Evolutionary conservation across 2,888 invertebrate species (phyloP).

Genomic region (Caenorhabditis afra): DNA sequence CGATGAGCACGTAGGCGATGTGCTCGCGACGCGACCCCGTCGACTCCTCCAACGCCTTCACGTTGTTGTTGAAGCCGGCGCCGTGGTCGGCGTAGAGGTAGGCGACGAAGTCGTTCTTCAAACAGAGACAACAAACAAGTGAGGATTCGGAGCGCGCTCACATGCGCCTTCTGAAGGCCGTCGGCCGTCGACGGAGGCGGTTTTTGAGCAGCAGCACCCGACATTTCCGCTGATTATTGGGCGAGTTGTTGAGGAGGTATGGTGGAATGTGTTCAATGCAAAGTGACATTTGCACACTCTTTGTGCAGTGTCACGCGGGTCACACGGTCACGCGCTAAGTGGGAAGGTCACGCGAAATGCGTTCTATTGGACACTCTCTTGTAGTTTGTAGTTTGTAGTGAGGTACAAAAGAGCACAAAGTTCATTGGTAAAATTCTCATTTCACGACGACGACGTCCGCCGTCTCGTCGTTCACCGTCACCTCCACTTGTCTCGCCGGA

Average conservation of each 20-base stretch:
- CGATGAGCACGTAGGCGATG: conserved; percentile 59
- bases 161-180: neutral
- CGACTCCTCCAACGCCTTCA: conserved; percentile 55
- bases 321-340: too few relatives aligned
- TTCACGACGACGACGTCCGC: too few relatives aligned
- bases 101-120: conserved; percentile 58
- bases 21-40: conserved; percentile 58
- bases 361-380: too few relatives aligned
- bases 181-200: conserved; percentile 1
- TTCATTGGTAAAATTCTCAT: too few relatives aligned
- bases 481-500: too few relatives aligned
- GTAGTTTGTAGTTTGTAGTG: too few relatives aligned
- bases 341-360: too few relatives aligned
- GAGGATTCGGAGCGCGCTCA: too few relatives aligned
- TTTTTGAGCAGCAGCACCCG: neutral
- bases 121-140: neutral
- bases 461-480: too few relatives aligned
- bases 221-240: neutral
- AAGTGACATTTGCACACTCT: too few relatives aligned
- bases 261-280: neutral
- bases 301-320: too few relatives aligned
- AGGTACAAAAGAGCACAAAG: too few relatives aligned
- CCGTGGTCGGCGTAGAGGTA: conserved; percentile 63
- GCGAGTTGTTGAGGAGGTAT: neutral
- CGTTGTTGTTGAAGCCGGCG: conserved; percentile 42